Base-by-base conservation (phyloP, 2,797 vertebrate genomes). In the Pteropus rufus region DNA sequence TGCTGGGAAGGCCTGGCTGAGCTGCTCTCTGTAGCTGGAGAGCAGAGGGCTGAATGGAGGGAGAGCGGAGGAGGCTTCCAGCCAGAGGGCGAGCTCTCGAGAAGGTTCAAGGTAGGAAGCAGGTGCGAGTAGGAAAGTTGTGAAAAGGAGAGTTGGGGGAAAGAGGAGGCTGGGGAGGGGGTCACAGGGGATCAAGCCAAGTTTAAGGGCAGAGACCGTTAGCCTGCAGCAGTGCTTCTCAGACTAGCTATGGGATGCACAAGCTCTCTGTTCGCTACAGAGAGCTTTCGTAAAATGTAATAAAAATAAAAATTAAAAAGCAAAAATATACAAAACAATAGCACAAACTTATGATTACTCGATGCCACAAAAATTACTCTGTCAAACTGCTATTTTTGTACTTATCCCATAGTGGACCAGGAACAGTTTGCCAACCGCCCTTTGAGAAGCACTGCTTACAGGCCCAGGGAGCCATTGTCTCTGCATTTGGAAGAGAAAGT, bases 261-360 rank as follows among this genome's bases (percentile, higher is more conserved):
- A 19, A n/a, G 16, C 6, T 44, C 54, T 85, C 10, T 31, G 26
- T 52, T 19, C 0, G 34, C 34, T 34, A 34, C 34, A 34, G 34
- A 34, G 34, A 34, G 7, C 15, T 44, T 86, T 21, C 18, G 14
- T 29, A 67, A 76, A 85, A 56, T 46, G 89, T 3, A 89, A 46
- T 69, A 77, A 84, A 91, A 95, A 39, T 39, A 16, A 93, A 94
- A 86, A 77, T 72, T 4, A 64, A 64, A 67, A 85, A 36, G 6
- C 23, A 70, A 60, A 82, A 54, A 29, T 24, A 49, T 39, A 69
- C 29, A 10, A 69, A 96, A 83, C 12, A 72, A 54, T 16, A 62
- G 29, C 76, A 52, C 44, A 58, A 10, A 60, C 14, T 36, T 91
- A 36, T 23, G 39, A 72, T 46, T 18, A 7, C 52, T 80, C 31